Conservation (phyloP, 2,888 invertebrate genomes). For the Dichetophora obliterata region DNA sequence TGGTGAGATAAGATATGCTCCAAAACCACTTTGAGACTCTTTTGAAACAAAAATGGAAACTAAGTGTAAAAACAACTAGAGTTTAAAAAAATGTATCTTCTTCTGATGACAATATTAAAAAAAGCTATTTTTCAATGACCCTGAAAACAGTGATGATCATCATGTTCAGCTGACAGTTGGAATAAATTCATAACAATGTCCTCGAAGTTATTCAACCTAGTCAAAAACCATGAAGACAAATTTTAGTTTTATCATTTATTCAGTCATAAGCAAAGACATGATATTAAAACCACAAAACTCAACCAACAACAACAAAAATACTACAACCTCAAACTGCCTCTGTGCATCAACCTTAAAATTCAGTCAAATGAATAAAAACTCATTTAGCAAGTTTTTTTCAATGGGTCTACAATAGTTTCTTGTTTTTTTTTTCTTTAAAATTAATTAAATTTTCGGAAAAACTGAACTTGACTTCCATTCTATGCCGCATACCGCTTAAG, state of each 20-base stretch:
- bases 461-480: slow-evolving; percentile 31
- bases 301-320: not conserved
- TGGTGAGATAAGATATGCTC: too few species aligned
- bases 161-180: too few species aligned
- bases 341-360: slow-evolving; percentile 13
- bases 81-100: too few species aligned
- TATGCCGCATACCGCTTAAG: not conserved
- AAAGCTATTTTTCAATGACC: too few species aligned
- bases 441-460: slow-evolving; percentile 10
- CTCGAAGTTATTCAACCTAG: slow-evolving; percentile 5
- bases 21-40: too few species aligned
- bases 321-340: not conserved
- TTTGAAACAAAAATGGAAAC: too few species aligned
- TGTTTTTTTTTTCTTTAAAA: not conserved
- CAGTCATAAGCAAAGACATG: not conserved
- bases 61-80: too few species aligned
- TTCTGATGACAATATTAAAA: too few species aligned
- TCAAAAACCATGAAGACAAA: not conserved
- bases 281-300: not conserved
- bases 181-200: not conserved
- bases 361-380: slow-evolving; percentile 31
- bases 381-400: slow-evolving; percentile 17
- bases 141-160: too few species aligned
- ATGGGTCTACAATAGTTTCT: not conserved
- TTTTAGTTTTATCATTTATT: slow-evolving; percentile 17